Evolutionary conservation across 1,140 invertebrate genomes (phyloP).

Genomic region (Homalodisca vitripennis): DNA sequence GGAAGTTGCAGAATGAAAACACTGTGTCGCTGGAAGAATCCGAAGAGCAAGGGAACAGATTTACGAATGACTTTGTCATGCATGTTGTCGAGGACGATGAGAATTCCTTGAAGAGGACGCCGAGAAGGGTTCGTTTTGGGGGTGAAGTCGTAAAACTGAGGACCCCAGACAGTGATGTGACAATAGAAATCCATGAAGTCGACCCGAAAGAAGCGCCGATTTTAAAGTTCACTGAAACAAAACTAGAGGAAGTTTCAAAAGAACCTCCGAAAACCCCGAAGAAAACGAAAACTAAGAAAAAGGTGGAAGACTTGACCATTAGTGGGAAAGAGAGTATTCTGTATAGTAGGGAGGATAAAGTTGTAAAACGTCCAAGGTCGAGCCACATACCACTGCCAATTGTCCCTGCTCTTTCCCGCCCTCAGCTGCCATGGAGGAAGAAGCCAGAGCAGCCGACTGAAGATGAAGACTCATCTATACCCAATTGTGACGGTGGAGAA

Average conservation of each 20-base stretch:
- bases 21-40: not conserved
- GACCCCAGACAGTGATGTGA: conserved; percentile 75
- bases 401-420: conserved; percentile 37
- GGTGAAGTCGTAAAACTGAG: conserved; percentile 79
- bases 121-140: conserved; percentile 70
- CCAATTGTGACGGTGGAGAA: conserved; percentile 39
- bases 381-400: conserved; percentile 43
- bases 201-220: not conserved
- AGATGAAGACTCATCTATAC: conserved; percentile 32
- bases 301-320: not conserved
- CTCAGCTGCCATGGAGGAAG: conserved; percentile 31
- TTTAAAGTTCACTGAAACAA: not conserved
- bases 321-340: conserved; percentile 1
- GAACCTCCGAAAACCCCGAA: conserved; percentile 6
- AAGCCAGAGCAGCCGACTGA: not conserved
- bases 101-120: conserved; percentile 39
- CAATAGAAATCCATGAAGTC: conserved; percentile 32
- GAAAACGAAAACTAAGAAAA: conserved; percentile 16
- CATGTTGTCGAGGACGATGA: conserved; percentile 38
- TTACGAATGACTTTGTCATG: conserved; percentile 36
- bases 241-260: not conserved
- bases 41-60: conserved; percentile 13
- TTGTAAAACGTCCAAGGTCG: conserved; percentile 23
- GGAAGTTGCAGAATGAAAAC: conserved; percentile 11
- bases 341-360: conserved; percentile 7